Conservation (phyloP, 2,113 vertebrate species). For the Elachura formosa region DNA sequence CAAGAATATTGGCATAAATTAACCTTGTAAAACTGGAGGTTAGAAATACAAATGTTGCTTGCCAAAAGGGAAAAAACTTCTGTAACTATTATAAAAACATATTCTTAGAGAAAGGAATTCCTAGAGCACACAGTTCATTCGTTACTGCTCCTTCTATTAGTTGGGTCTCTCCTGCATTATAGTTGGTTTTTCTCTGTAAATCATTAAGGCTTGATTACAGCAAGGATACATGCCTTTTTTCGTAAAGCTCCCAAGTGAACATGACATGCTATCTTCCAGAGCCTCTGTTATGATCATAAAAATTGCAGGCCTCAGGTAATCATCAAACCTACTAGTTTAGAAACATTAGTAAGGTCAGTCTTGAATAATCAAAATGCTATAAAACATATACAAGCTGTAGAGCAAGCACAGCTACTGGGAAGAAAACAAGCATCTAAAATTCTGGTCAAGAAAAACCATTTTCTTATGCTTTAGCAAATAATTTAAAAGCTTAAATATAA, state of each 20-base stretch:
- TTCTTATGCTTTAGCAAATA: background rate
- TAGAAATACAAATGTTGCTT: background rate
- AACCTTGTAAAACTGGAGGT: background rate
- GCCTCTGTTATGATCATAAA: background rate
- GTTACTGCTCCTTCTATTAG: background rate
- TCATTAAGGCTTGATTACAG: background rate
- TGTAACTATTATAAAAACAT: background rate
- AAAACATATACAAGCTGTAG: background rate
- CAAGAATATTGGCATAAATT: background rate
- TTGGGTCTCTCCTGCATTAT: background rate
- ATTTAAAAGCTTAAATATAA: background rate
- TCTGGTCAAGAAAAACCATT: background rate
- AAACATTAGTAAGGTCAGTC: background rate
- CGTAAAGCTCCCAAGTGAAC: background rate
- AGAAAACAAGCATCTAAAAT: background rate
- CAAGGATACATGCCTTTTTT: background rate
- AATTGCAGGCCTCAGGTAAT: background rate
- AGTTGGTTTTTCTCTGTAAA: background rate
- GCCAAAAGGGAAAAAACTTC: background rate
- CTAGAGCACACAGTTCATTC: background rate
- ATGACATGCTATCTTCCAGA: background rate
- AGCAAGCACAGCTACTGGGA: background rate
- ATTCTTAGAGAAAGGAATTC: background rate
- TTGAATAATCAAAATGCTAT: background rate
- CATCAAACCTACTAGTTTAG: background rate